Percentiles rank a stretch among this genome's conserved stretches.
Evolutionary conservation across 2,797 vertebrate genomes (phyloP).

Genomic region (Bovichtus variegatus): DNA sequence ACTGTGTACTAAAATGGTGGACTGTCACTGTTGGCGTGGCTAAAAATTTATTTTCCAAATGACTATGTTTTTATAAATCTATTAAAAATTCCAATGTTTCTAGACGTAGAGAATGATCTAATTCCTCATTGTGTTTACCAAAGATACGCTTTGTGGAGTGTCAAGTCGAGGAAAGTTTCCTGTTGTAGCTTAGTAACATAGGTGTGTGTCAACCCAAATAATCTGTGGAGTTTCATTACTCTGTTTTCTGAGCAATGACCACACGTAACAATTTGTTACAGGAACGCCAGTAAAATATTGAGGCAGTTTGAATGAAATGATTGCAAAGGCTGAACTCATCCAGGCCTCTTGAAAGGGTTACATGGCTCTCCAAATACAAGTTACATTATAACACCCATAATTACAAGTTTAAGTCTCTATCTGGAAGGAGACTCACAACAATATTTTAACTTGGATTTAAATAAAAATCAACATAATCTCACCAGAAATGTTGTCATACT

Average conservation of each 20-base stretch:
- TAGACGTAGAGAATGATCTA: not conserved
- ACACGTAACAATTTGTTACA: conserved; percentile 19
- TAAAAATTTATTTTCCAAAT: not conserved
- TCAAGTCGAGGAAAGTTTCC: not conserved
- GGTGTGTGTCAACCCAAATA: not conserved
- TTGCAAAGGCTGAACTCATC: conserved; percentile 50
- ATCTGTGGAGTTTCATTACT: not conserved
- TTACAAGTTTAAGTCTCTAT: conserved; percentile 22
- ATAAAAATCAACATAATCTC: not conserved
- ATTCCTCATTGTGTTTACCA: not conserved
- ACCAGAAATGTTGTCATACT: not conserved
- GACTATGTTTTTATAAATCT: no score
- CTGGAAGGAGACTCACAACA: not conserved
- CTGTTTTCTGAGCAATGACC: conserved; percentile 44
- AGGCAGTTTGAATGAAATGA: conserved; percentile 50
- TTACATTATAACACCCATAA: conserved; percentile 29
- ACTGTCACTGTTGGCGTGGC: not conserved
- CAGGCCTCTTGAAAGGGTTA: conserved; percentile 40
- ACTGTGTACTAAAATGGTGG: not conserved
- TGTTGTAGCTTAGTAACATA: not conserved
- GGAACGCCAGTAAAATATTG: conserved; percentile 56
- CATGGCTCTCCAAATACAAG: conserved; percentile 40
- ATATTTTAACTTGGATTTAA: not conserved
- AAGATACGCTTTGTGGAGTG: not conserved
- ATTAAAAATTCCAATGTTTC: no score